Base-by-base conservation (phyloP, 2,113 vertebrate species). In the Atrichornis clamosus region DNA sequence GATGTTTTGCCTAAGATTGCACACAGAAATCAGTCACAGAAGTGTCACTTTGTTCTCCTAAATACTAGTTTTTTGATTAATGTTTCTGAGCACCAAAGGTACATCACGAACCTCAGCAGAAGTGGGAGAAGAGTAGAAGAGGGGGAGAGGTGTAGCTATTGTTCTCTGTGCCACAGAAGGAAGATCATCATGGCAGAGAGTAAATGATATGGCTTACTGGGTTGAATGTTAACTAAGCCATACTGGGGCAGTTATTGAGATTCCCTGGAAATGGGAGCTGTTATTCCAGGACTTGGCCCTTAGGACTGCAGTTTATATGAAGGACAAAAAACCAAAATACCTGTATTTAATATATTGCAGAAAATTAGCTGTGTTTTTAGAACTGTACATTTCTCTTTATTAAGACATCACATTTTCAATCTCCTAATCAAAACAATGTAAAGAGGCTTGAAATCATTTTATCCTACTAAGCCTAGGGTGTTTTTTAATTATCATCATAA, bases 361-460 rank as follows among this genome's bases (percentile, higher is more conserved):
- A 72, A 75, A 89, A 92, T 9, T 12, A 79, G 10, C 20, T 63
- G 3, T 53, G 74, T 35, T 90, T 93, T 94, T 78, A 77, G 65
- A 90, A 91, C 49, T 46, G 82, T 75, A 78, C 21, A 39, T 87
- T 93, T 95, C 69, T 90, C 75, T 89, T 91, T 96, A 97, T 97
- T 93, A 97, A 97, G 96, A 96, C 92, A 96, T 97, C 93, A 94
- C 93, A 90, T 96, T 96, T 96, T 87, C 89, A 95, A 84, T 96
- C 82, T 95, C 76, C 76, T 93, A 96, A 95, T 97, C 96, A 97
- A 89, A 88, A 86, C 86, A 97, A 89, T 49, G 86, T 95, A 93
- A 96, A 96, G 87, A 93, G 92, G 87, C 96, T 96, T 97, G 97
- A 96, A 97, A 97, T 95, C 90, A 97, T 97, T 96, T 97, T 96